Base-by-base conservation (phyloP, 2,888 invertebrate genomes). In the Temnothorax unifasciatus region DNA sequence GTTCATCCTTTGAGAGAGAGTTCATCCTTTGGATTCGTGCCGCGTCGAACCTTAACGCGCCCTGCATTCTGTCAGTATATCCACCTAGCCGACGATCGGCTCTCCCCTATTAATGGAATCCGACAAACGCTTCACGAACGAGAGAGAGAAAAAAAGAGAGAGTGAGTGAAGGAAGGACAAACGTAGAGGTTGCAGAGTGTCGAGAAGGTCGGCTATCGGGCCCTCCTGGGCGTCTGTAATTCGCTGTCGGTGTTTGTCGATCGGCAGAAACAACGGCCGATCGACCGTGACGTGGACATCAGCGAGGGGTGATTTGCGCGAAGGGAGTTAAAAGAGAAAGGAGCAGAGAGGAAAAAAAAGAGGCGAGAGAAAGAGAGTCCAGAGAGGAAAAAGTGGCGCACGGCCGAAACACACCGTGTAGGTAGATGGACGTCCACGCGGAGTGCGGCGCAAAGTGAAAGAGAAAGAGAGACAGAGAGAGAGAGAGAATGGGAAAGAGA, bases 351-450 rank as follows among this genome's bases (percentile, higher is more conserved):
- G 38, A 9, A 13, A 44, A 9, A 11, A n/a, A 69, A 21, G 29
- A 21, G 29, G 83, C 85, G 83, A 82, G 73, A 68, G 86, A 84
- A 50, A 83, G 77, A 21, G 21, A 84, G 82, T 25, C 47, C 3
- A 59, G 38, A 64, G 85, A 90, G 84, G 85, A 90, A 83, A 89
- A 81, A 90, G 87, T 89, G 84, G 88, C 79, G 84, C 81, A 85
- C 79, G 74, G 74, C 85, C 82, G 90, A 89, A 90, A 90, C 86
- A 90, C 86, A 88, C 61, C 83, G 86, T 88, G 84, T 89, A 90
- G 85, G 87, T 90, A 68, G 52, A 64, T 89, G 92, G 88, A 90
- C 89, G 92, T 91, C 87, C 87, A 90, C 90, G 87, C 85, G 92
- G 88, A 88, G 91, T 79, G 86, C 85, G 85, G 87, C 86, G 83